phyloP scores from a whole-genome alignment of 2,888 invertebrate species.

The Neria commutata region DNA sequence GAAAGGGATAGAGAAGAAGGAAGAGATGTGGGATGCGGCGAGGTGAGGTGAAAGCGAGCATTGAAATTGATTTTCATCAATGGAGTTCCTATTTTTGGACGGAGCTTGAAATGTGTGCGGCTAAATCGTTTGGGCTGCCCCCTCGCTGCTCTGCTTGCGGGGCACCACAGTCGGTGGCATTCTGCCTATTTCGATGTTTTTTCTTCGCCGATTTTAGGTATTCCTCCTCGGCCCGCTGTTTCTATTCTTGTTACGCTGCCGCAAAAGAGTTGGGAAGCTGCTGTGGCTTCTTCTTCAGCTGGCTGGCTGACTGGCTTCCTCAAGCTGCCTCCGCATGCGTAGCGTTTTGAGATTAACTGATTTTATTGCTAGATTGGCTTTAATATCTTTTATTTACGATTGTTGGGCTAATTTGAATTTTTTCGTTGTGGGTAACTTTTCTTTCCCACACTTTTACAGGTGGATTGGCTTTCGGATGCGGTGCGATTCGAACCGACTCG shows the following conservation, averaged over 20 bases:
- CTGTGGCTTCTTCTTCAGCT: slow-evolving; percentile 22
- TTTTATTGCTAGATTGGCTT: slow-evolving; percentile 53
- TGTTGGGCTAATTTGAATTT: slow-evolving; percentile 58
- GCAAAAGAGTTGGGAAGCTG: slow-evolving; percentile 21
- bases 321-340: slow-evolving; percentile 20
- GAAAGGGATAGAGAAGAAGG: too few relatives aligned
- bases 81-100: too few relatives aligned
- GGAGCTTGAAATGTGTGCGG: slow-evolving; percentile 10
- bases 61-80: slow-evolving; percentile 22
- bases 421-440: slow-evolving; percentile 32
- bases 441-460: slow-evolving; percentile 58
- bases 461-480: slow-evolving; percentile 37
- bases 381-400: slow-evolving; percentile 60
- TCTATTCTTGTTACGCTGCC: not conserved
- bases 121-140: slow-evolving; percentile 2
- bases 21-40: too few relatives aligned
- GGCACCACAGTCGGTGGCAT: too few relatives aligned
- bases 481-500: too few relatives aligned
- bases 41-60: too few relatives aligned
- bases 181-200: slow-evolving; percentile 19
- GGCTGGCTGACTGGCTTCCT: not conserved
- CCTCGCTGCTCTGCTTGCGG: not conserved
- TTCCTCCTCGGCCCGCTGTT: not conserved
- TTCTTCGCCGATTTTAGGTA: not conserved
- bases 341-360: slow-evolving; percentile 52